A percentile compares a stretch with the other conserved stretches of the same genome.
Conservation (phyloP, 2,113 vertebrate species). For the Cinclus cinclus region DNA sequence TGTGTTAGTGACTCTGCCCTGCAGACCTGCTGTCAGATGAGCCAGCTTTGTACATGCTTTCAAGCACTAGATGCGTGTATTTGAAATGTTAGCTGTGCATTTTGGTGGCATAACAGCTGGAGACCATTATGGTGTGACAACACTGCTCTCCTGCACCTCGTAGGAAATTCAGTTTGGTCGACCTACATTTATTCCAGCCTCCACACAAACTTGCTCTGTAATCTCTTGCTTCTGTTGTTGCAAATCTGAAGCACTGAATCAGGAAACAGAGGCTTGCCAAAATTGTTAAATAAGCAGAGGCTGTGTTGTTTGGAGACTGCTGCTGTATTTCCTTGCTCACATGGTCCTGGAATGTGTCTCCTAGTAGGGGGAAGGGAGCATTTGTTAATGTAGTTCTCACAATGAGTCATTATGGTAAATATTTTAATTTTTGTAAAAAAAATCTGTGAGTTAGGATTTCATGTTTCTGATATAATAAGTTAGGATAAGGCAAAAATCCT, state of each 20-base stretch:
- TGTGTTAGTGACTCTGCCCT: not conserved
- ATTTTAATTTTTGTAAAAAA: not conserved
- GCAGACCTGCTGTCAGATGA: not conserved
- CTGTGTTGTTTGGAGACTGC: not conserved
- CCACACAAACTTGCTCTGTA: not conserved
- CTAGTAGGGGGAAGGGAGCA: not conserved
- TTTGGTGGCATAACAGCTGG: constrained; percentile 43
- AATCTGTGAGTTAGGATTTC: not conserved
- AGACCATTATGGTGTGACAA: not conserved
- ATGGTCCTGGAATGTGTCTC: constrained; percentile 13
- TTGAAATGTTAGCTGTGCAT: constrained; percentile 28
- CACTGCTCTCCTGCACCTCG: not conserved
- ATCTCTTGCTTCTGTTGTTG: not conserved
- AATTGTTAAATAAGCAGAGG: not conserved
- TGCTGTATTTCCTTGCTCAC: constrained; percentile 1
- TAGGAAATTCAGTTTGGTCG: not conserved
- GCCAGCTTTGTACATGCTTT: not conserved
- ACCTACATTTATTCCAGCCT: not conserved
- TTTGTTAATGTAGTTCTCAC: not conserved
- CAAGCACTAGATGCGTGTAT: not conserved
- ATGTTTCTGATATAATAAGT: not conserved
- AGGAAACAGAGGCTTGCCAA: not conserved
- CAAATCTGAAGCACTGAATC: not conserved
- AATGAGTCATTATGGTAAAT: not conserved
- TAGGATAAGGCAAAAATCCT: not conserved